Evolutionary conservation across 2,113 vertebrate genomes (phyloP).

Genomic region (Chunga burmeisteri): DNA sequence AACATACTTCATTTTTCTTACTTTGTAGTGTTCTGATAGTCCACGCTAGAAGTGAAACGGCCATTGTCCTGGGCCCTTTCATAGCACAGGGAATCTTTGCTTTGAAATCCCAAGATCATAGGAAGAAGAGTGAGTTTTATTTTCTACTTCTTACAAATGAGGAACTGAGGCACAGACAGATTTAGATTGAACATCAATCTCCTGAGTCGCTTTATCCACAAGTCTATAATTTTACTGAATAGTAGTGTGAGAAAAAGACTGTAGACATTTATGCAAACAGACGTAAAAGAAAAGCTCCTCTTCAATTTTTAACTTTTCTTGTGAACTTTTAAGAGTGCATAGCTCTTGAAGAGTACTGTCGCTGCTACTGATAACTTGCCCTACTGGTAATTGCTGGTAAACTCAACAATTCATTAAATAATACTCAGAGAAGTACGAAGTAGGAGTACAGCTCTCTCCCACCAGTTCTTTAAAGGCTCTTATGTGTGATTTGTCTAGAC

Average conservation of each 20-base stretch:
- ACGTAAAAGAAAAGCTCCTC: neutral
- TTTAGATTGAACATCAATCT: neutral
- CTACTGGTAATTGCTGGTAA: neutral
- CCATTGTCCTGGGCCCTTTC: neutral
- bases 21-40: neutral
- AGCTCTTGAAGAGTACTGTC: neutral
- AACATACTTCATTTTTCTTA: neutral
- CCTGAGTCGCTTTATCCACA: neutral
- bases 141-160: neutral
- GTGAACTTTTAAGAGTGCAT: neutral
- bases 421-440: neutral
- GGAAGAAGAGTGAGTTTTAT: neutral
- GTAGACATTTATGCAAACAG: neutral
- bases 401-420: neutral
- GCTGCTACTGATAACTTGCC: neutral
- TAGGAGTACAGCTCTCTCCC: neutral
- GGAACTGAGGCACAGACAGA: neutral
- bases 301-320: neutral
- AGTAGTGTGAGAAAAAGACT: neutral
- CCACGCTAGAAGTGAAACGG: fast-evolving
- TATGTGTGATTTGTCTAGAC: neutral
- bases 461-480: neutral
- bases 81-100: neutral
- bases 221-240: neutral
- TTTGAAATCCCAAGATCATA: neutral